Conservation (phyloP, 2,113 vertebrate genomes). For the Macaca fascicularis region DNA sequence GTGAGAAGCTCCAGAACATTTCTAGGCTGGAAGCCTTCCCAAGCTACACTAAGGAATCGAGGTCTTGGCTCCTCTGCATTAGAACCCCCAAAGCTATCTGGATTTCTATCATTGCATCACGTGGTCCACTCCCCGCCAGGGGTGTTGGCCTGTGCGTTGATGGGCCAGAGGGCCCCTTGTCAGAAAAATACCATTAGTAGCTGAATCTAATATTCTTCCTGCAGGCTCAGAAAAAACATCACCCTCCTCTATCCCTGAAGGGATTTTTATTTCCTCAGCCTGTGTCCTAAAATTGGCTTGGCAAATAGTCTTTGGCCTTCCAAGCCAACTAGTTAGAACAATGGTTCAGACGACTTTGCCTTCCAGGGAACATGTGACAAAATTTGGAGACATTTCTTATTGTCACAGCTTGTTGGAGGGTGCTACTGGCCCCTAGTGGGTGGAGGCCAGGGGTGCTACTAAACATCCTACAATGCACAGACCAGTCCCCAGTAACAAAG, state of each 20-base stretch:
- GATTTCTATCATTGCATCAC: neutral
- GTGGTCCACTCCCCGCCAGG: too few relatives aligned
- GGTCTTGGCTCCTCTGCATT: neutral
- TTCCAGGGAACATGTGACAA: neutral
- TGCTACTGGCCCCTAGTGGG: neutral
- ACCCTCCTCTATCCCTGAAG: neutral
- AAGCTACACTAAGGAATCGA: fast-evolving
- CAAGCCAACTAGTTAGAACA: neutral
- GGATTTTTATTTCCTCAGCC: neutral
- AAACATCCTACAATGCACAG: too few relatives aligned
- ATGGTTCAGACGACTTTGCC: neutral
- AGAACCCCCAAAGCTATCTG: neutral
- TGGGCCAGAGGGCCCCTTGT: neutral
- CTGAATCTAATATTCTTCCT: too few relatives aligned
- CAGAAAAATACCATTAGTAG: neutral
- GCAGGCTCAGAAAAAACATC: neutral
- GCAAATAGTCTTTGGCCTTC: too few relatives aligned
- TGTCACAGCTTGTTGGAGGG: neutral
- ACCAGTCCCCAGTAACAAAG: neutral
- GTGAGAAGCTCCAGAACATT: neutral
- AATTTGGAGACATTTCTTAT: neutral
- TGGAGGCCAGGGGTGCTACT: neutral
- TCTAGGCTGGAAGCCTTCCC: neutral
- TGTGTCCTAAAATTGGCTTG: neutral
- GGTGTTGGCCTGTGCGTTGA: neutral